Evolutionary conservation across 1,140 invertebrate genomes (phyloP).

Genomic region (Arion vulgaris): DNA sequence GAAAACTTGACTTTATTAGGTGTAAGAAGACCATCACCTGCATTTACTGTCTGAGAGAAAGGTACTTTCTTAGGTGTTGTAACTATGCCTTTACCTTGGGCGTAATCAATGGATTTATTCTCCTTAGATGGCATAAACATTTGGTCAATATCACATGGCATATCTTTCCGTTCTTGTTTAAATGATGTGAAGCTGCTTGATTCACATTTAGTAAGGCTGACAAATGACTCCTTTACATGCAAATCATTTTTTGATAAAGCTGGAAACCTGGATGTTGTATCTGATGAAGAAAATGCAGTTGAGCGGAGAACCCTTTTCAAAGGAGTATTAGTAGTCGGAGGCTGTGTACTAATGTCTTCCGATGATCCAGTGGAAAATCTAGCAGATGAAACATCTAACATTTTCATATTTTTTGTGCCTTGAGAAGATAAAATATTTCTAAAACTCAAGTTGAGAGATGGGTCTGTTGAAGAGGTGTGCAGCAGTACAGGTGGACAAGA

Average conservation of each 20-base stretch:
- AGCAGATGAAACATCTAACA: background rate
- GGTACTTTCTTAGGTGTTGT: background rate
- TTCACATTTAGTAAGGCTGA: background rate
- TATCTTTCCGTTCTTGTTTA: background rate
- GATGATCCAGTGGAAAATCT: background rate
- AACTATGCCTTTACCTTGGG: background rate
- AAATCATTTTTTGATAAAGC: background rate
- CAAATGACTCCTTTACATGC: background rate
- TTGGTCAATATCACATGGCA: background rate
- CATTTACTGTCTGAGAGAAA: background rate
- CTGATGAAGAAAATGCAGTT: background rate
- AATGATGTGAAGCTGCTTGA: background rate
- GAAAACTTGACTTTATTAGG: conserved; percentile 34
- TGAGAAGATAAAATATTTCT: background rate
- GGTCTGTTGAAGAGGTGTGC: background rate
- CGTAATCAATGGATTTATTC: background rate
- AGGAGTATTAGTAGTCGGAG: background rate
- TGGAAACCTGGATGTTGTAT: background rate
- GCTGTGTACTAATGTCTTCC: background rate
- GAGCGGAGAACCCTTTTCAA: background rate
- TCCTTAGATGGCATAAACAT: background rate
- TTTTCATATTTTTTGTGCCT: background rate
- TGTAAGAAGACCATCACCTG: background rate
- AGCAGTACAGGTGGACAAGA: conserved; percentile 12
- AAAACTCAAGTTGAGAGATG: background rate